A percentile compares a stretch with the other conserved stretches of the same genome.
phyloP scores from a whole-genome alignment of 2,797 vertebrate species.

The Lophotriccus pileatus region DNA sequence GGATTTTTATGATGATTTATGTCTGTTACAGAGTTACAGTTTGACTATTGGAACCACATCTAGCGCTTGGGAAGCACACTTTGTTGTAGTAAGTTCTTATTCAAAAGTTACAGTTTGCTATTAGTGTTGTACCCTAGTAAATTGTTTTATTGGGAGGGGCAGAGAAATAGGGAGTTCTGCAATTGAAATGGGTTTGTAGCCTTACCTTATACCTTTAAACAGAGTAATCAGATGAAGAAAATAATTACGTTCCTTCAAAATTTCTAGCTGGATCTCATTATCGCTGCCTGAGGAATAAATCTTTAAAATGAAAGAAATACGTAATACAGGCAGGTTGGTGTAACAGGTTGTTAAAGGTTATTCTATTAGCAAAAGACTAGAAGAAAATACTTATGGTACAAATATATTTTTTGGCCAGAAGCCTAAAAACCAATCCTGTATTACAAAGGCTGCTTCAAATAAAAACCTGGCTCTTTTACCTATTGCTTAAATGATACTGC shows the following conservation, averaged over 20 bases:
- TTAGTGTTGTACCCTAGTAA: background rate
- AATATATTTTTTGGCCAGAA: background rate
- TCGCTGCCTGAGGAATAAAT: background rate
- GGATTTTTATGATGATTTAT: slow-evolving; percentile 13
- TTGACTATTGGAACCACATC: slow-evolving; percentile 10
- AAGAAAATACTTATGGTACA: background rate
- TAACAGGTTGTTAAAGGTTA: background rate
- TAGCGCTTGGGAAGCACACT: background rate
- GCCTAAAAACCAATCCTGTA: background rate
- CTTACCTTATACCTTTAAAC: background rate
- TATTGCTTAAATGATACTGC: background rate
- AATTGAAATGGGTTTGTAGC: background rate
- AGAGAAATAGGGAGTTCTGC: background rate
- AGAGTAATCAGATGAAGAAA: background rate
- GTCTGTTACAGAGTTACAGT: slow-evolving; percentile 9
- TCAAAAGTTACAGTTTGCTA: background rate
- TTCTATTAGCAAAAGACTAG: background rate
- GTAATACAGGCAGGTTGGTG: background rate
- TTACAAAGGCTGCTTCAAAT: background rate
- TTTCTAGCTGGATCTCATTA: background rate
- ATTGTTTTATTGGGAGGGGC: background rate
- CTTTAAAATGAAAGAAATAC: background rate
- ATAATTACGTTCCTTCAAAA: background rate
- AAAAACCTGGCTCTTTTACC: background rate
- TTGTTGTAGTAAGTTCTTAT: background rate